Evolutionary conservation across 2,888 invertebrate species (phyloP), one percentile per base, ranked within the genome.

Genomic region (Ferrisia virgata): DNA sequence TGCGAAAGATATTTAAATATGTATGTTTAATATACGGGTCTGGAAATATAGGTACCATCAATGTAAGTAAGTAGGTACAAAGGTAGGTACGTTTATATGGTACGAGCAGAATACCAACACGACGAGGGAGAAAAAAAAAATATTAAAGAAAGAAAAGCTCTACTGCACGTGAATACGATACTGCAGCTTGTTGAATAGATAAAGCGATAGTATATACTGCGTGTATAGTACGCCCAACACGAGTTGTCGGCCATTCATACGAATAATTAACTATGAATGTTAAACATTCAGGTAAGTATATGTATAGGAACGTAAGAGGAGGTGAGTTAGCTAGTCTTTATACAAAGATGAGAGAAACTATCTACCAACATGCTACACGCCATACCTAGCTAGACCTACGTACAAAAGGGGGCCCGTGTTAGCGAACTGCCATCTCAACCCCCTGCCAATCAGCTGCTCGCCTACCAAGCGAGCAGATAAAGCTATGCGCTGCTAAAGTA

Each of bases 191-290:
- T 1, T 47, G 47, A 47, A 47, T 47, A 47, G 47, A 47, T n/a
- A 47, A 4, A 15, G 47, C 47, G n/a, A 47, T 25, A 43, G 43
- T 13, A 43, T 15, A 43, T 11, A 15, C 13, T 13, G 13, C 43
- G 13, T 15, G 5, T 43, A 43, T 43, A 6, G 36, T 36, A 8
- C 8, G 8, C 43, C 43, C 43, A 9, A 43, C 15, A 43, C 64
- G 25, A 25, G 39, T 11, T 39, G 25, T 28, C 64, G 28, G 9
- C 72, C 82, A 82, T 69, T 82, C 64, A 69, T n/a, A 5, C 58
- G 25, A 82, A 53, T 82, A 82, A 82, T 82, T 82, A 82, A 82
- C 69, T 64, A 82, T 82, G 82, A 82, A 82, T 82, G 82, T 36
- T 82, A 82, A 58, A 64, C 53, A 43, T 64, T 69, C 64, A 82